Base-by-base conservation (phyloP, 1,140 invertebrate genomes). In the Drosophila subobscura region DNA sequence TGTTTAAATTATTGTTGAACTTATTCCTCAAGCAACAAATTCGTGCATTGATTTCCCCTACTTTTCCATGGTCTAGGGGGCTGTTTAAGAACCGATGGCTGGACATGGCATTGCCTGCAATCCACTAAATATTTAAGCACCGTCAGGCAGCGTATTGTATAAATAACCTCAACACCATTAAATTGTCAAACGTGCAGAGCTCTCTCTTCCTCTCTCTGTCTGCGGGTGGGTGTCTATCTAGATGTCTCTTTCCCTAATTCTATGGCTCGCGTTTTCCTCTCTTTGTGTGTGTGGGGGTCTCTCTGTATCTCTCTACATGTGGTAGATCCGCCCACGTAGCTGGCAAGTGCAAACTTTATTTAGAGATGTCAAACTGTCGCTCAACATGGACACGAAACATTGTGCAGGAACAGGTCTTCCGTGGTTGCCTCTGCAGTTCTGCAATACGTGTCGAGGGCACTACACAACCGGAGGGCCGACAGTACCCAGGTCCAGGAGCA, bases 121-220 rank as follows among this genome's bases (percentile, higher is more conserved):
- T 68, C 52, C 61, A 64, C 57, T 75, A 78, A 81, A 86, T 86
- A 78, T 88, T 86, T 86, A 58, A 86, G 46, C 55, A 68, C 60
- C 58, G 67, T 77, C 64, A 74, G 80, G 45, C 45, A 79, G 46
- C 60, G 80, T 86, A 80, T 85, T 86, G 81, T 88, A 72, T 86
- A 86, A 86, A 86, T 88, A 86, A 86, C 81, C 83, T 78, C 81
- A 86, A 86, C 81, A 88, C 81, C 83, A 86, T 88, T 86, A 86
- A 75, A 88, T 88, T 88, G 81, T 86, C 81, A 81, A 85, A 77
- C 73, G 66, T 68, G 66, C 66, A 12, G 10, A 37, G 33, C 51
- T 56, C 51, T 27, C 33, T 10, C 61, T 47, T 8, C 66, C 61
- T 41, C n/a, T 16, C 52, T 14, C 16, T 52, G 6, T 52, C 4